Conservation (phyloP, 2,797 vertebrate species). For the Bucorvus abyssinicus region DNA sequence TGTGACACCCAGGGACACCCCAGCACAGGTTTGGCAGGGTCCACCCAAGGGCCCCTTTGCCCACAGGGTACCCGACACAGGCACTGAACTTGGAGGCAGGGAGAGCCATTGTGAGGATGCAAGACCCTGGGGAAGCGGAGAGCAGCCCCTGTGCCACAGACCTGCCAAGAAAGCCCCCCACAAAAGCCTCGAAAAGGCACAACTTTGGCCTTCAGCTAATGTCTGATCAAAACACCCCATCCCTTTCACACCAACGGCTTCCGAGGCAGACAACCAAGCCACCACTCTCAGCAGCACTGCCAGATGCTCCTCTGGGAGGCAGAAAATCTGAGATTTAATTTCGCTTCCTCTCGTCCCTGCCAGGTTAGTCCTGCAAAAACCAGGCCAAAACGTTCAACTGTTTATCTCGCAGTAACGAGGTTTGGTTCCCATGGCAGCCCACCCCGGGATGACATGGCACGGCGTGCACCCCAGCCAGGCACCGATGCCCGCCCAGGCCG, state of each 20-base stretch:
- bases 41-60: rapidly evolving
- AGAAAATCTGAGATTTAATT: conserved; percentile 51
- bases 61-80: neutral
- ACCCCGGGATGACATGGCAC: neutral
- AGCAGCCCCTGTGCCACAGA: rapidly evolving
- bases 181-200: rapidly evolving
- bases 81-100: rapidly evolving
- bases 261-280: neutral
- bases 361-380: conserved; percentile 50
- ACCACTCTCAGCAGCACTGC: neutral
- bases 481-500: rapidly evolving
- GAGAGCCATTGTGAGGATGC: rapidly evolving
- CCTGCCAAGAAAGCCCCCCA: neutral
- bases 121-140: rapidly evolving
- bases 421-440: conserved; percentile 41
- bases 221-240: neutral
- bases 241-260: neutral
- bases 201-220: neutral
- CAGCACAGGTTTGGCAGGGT: rapidly evolving
- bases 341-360: conserved; percentile 27
- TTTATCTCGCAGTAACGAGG: neutral
- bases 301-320: neutral
- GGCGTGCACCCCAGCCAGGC: rapidly evolving
- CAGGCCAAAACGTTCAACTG: conserved; percentile 34
- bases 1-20: neutral